A percentile compares a stretch with the other conserved stretches of the same genome.
Evolutionary conservation across 2,797 vertebrate genomes (phyloP).

Genomic region (Nothura maculosa): DNA sequence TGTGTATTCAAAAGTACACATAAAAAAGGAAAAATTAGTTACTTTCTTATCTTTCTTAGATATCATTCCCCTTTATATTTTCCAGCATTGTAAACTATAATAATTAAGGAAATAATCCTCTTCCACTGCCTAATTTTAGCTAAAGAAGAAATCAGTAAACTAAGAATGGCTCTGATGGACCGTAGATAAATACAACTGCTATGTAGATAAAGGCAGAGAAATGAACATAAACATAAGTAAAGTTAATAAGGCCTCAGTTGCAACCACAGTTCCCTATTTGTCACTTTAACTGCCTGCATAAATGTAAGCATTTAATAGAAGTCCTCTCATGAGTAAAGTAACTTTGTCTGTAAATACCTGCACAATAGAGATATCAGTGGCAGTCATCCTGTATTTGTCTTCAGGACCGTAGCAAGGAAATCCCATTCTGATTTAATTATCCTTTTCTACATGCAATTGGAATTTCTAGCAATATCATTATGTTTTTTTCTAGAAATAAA

Average conservation of each 20-base stretch:
- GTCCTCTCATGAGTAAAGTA: neutral
- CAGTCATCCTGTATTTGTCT: neutral
- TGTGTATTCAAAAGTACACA: neutral
- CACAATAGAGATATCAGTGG: neutral
- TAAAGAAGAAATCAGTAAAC: neutral
- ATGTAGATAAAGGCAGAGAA: neutral
- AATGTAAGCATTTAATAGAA: neutral
- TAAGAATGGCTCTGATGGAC: neutral
- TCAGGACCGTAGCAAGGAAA: neutral
- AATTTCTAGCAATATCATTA: no score
- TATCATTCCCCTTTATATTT: neutral
- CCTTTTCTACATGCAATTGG: fast-evolving
- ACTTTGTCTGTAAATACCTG: neutral
- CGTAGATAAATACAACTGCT: neutral
- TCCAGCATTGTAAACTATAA: neutral
- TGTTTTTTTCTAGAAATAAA: no score
- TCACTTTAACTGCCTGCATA: neutral
- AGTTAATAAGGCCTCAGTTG: neutral
- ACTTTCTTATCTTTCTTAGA: neutral
- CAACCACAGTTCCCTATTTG: neutral
- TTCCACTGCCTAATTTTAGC: neutral
- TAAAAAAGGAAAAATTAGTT: neutral
- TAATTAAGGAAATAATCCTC: neutral
- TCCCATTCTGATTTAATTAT: neutral
- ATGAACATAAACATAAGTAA: neutral